Conservation (phyloP, 2,113 vertebrate genomes). For the Cyanoramphus novaezelandiae region DNA sequence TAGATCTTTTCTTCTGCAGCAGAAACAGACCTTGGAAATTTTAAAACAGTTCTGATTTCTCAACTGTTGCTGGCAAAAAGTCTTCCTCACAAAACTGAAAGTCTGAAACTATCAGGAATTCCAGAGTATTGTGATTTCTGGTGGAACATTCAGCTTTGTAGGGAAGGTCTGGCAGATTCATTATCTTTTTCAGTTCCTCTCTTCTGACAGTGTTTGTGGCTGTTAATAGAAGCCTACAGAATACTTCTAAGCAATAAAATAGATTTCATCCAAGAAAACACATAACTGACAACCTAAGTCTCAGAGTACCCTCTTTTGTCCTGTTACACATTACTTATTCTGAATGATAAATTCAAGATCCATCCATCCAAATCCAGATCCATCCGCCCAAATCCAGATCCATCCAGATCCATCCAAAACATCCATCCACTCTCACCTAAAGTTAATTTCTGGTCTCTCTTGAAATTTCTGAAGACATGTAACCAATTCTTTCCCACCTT, state of each 20-base stretch:
- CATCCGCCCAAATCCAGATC: too few relatives aligned
- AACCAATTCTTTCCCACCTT: neutral
- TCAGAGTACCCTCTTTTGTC: neutral
- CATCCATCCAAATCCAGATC: too few relatives aligned
- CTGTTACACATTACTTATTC: neutral
- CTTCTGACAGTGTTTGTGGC: neutral
- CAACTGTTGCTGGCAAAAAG: neutral
- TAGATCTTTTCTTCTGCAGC: neutral
- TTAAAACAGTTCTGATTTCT: neutral
- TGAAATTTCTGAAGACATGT: neutral
- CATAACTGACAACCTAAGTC: neutral
- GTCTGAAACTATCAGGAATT: neutral
- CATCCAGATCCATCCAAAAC: neutral
- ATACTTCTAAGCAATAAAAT: neutral
- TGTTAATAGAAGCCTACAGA: neutral
- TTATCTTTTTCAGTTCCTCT: neutral
- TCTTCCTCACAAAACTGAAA: neutral
- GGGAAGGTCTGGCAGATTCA: slow-evolving; percentile 13
- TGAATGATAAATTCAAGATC: neutral
- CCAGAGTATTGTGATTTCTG: slow-evolving; percentile 15
- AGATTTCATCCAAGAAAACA: neutral
- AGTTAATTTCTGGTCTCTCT: neutral
- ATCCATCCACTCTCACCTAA: neutral
- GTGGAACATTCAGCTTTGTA: slow-evolving; percentile 15
- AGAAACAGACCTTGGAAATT: slow-evolving; percentile 3